Evolutionary conservation across 2,113 vertebrate species (phyloP).

Genomic region (Melanotaenia duboulayi): DNA sequence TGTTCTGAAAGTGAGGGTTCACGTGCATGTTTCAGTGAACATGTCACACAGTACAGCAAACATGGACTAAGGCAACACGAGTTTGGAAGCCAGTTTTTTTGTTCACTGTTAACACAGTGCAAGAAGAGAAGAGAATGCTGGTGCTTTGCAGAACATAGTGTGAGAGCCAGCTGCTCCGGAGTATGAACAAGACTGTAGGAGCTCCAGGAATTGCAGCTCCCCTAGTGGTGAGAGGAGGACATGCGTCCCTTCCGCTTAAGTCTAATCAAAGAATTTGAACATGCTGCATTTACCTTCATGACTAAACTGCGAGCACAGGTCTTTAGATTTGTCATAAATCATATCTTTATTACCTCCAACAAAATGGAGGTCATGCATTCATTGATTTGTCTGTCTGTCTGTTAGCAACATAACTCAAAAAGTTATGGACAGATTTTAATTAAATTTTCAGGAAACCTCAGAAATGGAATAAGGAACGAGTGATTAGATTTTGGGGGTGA

Average conservation of each 20-base stretch:
- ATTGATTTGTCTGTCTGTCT: too few species aligned
- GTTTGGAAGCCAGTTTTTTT: constrained; percentile 21
- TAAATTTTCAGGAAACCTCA: too few species aligned
- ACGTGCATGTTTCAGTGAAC: constrained; percentile 50
- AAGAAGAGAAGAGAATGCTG: not conserved
- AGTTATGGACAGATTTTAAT: too few species aligned
- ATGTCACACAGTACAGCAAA: constrained; percentile 44
- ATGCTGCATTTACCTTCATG: not conserved
- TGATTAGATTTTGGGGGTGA: too few species aligned
- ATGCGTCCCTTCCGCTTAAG: not conserved
- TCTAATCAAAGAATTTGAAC: not conserved
- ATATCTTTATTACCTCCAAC: too few species aligned
- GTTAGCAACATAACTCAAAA: too few species aligned
- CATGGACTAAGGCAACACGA: constrained; percentile 36
- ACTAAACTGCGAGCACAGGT: not conserved
- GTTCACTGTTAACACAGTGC: constrained; percentile 3
- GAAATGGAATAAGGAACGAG: too few species aligned
- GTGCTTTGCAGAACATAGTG: constrained; percentile 16
- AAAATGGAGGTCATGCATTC: too few species aligned
- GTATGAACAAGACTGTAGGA: constrained; percentile 6
- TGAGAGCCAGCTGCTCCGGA: constrained; percentile 13
- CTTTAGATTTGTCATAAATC: too few species aligned
- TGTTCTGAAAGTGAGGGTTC: constrained; percentile 43
- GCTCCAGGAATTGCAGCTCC: constrained; percentile 34
- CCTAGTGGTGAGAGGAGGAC: constrained; percentile 24